phyloP scores from a whole-genome alignment of 1,140 invertebrate genomes.

The Microplitis demolitor region DNA sequence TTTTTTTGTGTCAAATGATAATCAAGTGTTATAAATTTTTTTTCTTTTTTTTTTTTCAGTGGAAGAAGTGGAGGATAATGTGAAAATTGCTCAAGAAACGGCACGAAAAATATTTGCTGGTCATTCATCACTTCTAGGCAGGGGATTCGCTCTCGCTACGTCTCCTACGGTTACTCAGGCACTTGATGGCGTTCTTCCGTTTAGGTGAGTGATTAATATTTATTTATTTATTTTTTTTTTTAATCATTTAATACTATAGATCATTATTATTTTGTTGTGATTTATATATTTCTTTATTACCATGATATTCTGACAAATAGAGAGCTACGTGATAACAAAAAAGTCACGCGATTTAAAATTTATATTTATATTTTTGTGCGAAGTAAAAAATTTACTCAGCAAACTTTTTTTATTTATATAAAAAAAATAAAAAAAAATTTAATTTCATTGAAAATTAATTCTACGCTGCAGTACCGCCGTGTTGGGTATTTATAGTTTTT shows the following conservation, averaged over 20 bases:
- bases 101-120: constrained; percentile 73
- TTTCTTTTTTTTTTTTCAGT: constrained; percentile 50
- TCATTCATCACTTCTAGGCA: constrained; percentile 79
- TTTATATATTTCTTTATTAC: neutral
- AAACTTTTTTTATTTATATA: no score
- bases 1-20: neutral
- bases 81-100: constrained; percentile 73
- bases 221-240: neutral
- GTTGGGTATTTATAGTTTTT: no score
- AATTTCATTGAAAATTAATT: no score
- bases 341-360: no score
- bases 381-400: no score
- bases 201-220: constrained; percentile 69
- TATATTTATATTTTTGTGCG: no score
- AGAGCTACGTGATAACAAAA: no score
- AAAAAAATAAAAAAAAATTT: no score
- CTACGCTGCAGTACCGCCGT: no score
- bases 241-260: neutral
- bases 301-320: no score
- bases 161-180: constrained; percentile 88
- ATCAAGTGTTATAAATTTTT: neutral
- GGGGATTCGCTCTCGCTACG: constrained; percentile 88
- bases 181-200: constrained; percentile 85
- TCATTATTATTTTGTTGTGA: constrained; percentile 10
- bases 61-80: constrained; percentile 77